A percentile compares a stretch with the other conserved stretches of the same genome.
phyloP scores from a whole-genome alignment of 2,113 vertebrate species.

The Lepus americanus region DNA sequence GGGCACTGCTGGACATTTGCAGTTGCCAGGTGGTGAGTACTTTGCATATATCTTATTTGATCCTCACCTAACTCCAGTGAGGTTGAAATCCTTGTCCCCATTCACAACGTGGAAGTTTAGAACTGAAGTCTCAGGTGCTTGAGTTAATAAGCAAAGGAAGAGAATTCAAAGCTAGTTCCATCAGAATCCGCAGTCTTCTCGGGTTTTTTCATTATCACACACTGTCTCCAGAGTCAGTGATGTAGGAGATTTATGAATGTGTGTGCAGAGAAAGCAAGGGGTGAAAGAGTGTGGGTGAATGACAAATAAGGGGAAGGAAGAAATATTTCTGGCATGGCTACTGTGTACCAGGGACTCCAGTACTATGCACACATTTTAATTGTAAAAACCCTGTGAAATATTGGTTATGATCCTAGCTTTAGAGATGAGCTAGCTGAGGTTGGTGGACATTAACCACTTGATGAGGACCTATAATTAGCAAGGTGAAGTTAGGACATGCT shows the following conservation, averaged over 20 bases:
- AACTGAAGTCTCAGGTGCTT: neutral
- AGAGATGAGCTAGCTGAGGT: neutral
- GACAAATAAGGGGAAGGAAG: neutral
- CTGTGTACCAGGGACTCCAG: neutral
- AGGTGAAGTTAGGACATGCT: neutral
- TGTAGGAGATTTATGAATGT: neutral
- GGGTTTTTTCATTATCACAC: neutral
- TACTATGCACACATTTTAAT: neutral
- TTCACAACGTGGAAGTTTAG: neutral
- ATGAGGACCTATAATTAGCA: neutral
- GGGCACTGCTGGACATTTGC: neutral
- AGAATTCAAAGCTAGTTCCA: conserved; percentile 10
- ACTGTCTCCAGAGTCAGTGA: neutral
- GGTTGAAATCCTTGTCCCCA: neutral
- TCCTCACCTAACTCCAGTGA: neutral
- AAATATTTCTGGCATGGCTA: neutral
- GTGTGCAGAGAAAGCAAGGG: neutral
- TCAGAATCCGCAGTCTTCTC: neutral
- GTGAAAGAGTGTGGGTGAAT: neutral
- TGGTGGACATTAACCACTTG: neutral
- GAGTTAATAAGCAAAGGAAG: neutral
- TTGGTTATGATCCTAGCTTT: conserved; percentile 5
- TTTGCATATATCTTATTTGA: neutral
- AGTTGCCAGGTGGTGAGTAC: neutral
- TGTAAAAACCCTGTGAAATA: neutral